Percentiles rank a stretch among this genome's conserved stretches.
These are phyloP conservation scores for Nymphalis c-album DNA, from an alignment of 2,888 invertebrate genomes.

Conservation along the genomic window DNA sequence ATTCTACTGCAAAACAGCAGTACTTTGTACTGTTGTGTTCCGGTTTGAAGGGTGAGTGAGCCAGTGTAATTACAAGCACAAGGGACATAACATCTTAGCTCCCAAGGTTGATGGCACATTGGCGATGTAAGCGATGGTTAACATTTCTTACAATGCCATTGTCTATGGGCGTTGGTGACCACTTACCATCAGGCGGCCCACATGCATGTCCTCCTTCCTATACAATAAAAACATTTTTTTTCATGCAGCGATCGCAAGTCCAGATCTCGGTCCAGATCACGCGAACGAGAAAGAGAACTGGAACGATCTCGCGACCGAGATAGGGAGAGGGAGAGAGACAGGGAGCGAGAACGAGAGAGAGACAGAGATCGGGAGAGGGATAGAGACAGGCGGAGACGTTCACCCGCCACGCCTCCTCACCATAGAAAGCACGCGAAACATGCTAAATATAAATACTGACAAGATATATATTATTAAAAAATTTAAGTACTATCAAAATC, in stretches of 20 bases:
- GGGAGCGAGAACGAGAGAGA: slow-evolving; percentile 57
- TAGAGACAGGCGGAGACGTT: slow-evolving; percentile 57
- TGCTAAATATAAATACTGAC: slow-evolving; percentile 71
- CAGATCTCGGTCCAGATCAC: slow-evolving; percentile 62
- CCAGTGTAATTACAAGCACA: no score
- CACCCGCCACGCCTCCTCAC: slow-evolving; percentile 70
- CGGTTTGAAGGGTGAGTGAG: no score
- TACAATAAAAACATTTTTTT: no score
- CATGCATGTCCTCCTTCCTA: no score
- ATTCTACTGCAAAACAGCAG: no score
- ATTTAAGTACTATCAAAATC: slow-evolving; percentile 1
- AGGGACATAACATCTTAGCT: no score
- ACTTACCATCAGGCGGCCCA: no score
- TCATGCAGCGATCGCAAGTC: slow-evolving; percentile 62
- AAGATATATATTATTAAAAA: slow-evolving; percentile 1
- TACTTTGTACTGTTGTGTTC: no score
- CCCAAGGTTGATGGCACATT: no score
- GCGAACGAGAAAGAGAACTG: slow-evolving; percentile 48
- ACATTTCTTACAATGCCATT: no score
- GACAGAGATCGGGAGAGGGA: slow-evolving; percentile 56
- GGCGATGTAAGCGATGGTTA: no score
- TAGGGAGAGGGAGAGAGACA: slow-evolving; percentile 54
- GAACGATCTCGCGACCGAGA: slow-evolving; percentile 48
- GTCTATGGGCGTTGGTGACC: no score
- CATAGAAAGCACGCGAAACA: slow-evolving; percentile 72